phyloP scores from a whole-genome alignment of 2,888 invertebrate species.

The Altica lythri region DNA sequence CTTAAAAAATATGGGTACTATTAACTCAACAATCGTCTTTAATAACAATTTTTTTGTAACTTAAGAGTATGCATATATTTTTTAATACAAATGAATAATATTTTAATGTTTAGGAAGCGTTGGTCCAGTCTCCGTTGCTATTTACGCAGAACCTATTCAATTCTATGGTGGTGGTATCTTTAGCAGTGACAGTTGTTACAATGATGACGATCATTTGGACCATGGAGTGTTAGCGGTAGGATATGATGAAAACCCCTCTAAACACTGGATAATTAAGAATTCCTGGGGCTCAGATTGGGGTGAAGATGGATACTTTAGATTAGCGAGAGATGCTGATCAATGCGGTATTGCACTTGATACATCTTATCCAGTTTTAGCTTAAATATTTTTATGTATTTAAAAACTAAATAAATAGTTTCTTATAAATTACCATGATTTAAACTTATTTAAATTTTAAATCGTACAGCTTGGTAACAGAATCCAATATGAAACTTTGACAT shows the following conservation, averaged over 20 bases:
- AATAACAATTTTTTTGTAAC: no score
- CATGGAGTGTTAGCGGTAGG: background rate
- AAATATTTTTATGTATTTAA: no score
- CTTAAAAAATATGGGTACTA: background rate
- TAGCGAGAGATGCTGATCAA: constrained; percentile 7
- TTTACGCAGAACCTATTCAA: constrained; percentile 19
- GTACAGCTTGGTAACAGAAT: no score
- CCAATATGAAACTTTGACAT: no score
- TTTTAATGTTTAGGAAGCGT: constrained; percentile 17
- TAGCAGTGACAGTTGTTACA: background rate
- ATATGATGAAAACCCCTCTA: background rate
- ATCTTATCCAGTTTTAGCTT: constrained; percentile 4
- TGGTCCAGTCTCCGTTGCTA: constrained; percentile 24
- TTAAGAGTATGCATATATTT: background rate
- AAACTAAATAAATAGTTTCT: no score
- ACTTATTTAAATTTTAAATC: no score
- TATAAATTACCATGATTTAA: no score
- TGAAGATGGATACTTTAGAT: constrained; percentile 12
- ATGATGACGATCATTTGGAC: constrained; percentile 2
- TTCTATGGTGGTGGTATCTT: constrained; percentile 17
- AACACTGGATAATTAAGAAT: constrained; percentile 9
- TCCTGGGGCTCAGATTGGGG: constrained; percentile 9
- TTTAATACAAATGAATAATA: background rate
- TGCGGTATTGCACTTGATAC: constrained; percentile 7
- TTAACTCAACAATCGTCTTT: background rate